Conservation (phyloP, 2,888 invertebrate species). For the Deroplatys truncata region DNA sequence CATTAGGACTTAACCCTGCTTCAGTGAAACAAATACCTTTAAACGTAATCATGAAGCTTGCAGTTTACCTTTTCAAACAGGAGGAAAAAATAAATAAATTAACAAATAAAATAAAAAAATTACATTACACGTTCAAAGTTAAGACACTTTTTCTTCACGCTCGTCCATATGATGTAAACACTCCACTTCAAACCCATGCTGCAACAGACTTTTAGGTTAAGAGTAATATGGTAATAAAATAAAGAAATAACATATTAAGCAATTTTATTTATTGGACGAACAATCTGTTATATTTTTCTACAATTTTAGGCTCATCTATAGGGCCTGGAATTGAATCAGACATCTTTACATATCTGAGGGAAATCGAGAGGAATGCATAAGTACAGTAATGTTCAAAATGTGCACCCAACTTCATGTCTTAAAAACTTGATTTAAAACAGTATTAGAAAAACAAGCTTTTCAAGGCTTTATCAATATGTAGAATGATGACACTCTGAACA, state of each 20-base stretch:
- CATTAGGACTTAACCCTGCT: too few relatives aligned
- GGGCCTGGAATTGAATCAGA: neutral
- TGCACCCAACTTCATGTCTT: neutral
- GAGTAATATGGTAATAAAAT: neutral
- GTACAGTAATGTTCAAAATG: neutral
- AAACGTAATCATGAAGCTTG: too few relatives aligned
- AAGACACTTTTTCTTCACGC: too few relatives aligned
- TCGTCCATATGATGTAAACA: too few relatives aligned
- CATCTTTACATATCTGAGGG: neutral
- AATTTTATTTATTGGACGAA: constrained; percentile 12
- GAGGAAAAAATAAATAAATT: too few relatives aligned
- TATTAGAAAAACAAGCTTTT: too few relatives aligned
- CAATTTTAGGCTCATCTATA: neutral
- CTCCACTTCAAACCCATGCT: too few relatives aligned
- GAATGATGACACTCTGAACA: neutral
- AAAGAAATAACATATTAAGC: neutral
- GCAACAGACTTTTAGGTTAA: neutral
- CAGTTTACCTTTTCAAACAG: too few relatives aligned
- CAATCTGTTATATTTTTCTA: neutral
- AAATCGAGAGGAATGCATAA: neutral
- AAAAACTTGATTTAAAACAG: too few relatives aligned
- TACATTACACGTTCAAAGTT: too few relatives aligned
- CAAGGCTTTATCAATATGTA: neutral
- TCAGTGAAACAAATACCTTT: too few relatives aligned
- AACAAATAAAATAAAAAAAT: too few relatives aligned